Percentiles rank a stretch among this genome's conserved stretches.
phyloP scores from a whole-genome alignment of 2,113 vertebrate genomes.

The Anas platyrhynchos region DNA sequence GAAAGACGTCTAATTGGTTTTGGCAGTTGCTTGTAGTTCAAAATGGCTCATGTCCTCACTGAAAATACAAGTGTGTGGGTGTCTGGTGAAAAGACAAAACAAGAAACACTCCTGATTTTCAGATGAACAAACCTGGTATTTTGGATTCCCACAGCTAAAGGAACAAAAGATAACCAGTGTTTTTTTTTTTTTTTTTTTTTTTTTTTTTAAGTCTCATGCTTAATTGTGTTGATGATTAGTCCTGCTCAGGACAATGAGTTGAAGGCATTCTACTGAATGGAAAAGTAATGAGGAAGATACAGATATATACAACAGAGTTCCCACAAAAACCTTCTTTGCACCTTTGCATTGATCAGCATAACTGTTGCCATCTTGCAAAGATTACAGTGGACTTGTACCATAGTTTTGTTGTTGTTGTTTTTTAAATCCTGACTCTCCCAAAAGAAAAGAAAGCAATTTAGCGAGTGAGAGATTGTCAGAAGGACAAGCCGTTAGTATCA shows the following conservation, averaged over 20 bases:
- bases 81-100: background rate
- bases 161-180: background rate
- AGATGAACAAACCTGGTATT: background rate
- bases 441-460: background rate
- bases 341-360: background rate
- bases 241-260: background rate
- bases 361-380: background rate
- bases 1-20: background rate
- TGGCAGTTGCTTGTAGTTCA: background rate
- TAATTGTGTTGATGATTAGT: background rate
- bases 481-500: background rate
- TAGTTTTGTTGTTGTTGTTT: background rate
- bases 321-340: background rate
- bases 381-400: background rate
- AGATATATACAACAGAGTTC: background rate
- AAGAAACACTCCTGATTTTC: background rate
- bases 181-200: background rate
- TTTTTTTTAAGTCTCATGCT: background rate
- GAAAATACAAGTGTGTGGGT: background rate
- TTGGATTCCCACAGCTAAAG: background rate
- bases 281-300: background rate
- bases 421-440: background rate
- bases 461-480: background rate
- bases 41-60: background rate
- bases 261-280: background rate